A percentile compares a stretch with the other conserved stretches of the same genome.
Conservation (phyloP, 2,113 vertebrate species). For the Cichladusa arquata region DNA sequence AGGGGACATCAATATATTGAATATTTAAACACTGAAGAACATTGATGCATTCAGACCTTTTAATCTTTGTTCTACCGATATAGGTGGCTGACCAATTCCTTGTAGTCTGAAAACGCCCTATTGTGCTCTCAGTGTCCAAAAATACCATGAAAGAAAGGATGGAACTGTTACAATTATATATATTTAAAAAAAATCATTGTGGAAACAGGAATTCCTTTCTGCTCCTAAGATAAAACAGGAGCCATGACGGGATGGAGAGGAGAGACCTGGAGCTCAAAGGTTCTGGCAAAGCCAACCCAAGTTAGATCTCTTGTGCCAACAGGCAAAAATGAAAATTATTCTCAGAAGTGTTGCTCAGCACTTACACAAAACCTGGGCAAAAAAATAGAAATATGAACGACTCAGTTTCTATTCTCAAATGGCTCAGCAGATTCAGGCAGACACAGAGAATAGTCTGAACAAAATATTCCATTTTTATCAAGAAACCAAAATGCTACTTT, state of each 20-base stretch:
- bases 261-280: not conserved
- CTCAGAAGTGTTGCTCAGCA: not conserved
- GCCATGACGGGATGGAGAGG: not conserved
- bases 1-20: conserved; percentile 2
- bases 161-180: not conserved
- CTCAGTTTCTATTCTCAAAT: not conserved
- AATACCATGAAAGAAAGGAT: not conserved
- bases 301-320: not conserved
- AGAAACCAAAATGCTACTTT: not conserved
- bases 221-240: not conserved
- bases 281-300: not conserved
- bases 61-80: not conserved
- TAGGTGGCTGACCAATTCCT: not conserved
- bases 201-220: not conserved
- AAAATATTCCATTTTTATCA: not conserved
- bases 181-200: not conserved
- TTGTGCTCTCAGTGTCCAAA: not conserved
- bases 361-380: not conserved
- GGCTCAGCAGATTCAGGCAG: not conserved
- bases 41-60: not conserved
- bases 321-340: not conserved
- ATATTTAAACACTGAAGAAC: conserved; percentile 7
- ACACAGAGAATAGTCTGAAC: not conserved
- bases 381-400: not conserved
- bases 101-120: not conserved